Evolutionary conservation across 1,140 invertebrate species (phyloP).

Genomic region (Drosophila sucinea): DNA sequence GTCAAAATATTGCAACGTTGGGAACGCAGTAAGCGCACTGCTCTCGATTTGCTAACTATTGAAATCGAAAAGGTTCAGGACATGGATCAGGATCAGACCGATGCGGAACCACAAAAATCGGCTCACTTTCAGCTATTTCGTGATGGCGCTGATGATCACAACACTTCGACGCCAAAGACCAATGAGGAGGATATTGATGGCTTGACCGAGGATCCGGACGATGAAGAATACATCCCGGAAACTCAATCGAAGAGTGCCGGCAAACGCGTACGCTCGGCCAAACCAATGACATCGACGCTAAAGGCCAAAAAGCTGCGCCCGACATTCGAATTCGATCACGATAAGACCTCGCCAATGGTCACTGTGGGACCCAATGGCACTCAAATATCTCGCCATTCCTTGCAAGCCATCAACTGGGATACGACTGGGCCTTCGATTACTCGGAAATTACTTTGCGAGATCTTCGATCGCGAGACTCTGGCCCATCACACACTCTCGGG

Average conservation of each 20-base stretch:
- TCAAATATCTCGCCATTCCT: slow-evolving; percentile 43
- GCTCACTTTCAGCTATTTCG: slow-evolving; percentile 38
- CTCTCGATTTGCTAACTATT: slow-evolving; percentile 52
- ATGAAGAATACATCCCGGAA: slow-evolving; percentile 61
- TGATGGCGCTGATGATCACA: slow-evolving; percentile 52
- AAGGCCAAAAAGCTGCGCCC: slow-evolving; percentile 31
- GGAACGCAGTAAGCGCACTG: slow-evolving; percentile 61
- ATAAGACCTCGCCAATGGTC: slow-evolving; percentile 46
- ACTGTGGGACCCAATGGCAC: slow-evolving; percentile 79
- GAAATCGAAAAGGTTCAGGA: slow-evolving; percentile 66
- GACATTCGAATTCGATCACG: slow-evolving; percentile 51
- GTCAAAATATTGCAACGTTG: slow-evolving; percentile 50
- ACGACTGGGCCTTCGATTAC: slow-evolving; percentile 74
- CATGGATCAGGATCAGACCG: slow-evolving; percentile 44
- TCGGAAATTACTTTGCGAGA: slow-evolving; percentile 75
- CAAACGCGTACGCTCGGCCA: slow-evolving; percentile 49
- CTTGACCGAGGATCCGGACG: slow-evolving; percentile 34
- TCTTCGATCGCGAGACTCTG: slow-evolving; percentile 75
- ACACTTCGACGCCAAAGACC: slow-evolving; percentile 59
- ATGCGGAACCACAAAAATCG: slow-evolving; percentile 1
- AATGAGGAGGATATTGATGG: slow-evolving; percentile 42
- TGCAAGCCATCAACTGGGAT: slow-evolving; percentile 75
- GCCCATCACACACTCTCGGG: slow-evolving; percentile 82
- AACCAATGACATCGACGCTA: slow-evolving; percentile 48
- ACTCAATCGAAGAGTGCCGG: slow-evolving; percentile 1